These are phyloP conservation scores for Azemiops feae DNA, from an alignment of 2,113 vertebrate species.

Conservation along the genomic window DNA sequence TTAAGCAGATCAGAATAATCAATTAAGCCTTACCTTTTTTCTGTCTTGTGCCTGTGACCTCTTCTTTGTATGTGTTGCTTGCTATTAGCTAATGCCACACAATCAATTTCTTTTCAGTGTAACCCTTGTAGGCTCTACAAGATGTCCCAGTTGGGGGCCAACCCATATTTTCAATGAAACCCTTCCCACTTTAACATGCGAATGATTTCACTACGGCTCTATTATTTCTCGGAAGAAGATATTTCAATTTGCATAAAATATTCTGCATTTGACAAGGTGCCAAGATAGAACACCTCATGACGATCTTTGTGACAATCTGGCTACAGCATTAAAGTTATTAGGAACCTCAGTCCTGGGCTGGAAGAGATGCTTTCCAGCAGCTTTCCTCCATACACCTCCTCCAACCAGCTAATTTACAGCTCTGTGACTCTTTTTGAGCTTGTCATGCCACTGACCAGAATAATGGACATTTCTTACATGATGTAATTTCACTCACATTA, in stretches of 20 bases:
- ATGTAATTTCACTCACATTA: slow-evolving; percentile 65
- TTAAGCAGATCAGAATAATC: slow-evolving; percentile 68
- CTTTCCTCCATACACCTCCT: slow-evolving; percentile 19
- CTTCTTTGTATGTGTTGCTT: slow-evolving; percentile 37
- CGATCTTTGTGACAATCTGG: slow-evolving; percentile 59
- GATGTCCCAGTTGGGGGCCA: slow-evolving; percentile 58
- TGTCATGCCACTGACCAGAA: slow-evolving; percentile 52
- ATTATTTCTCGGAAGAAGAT: slow-evolving; percentile 80
- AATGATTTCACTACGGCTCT: slow-evolving; percentile 73
- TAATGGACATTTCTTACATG: slow-evolving; percentile 66
- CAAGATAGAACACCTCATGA: slow-evolving; percentile 67
- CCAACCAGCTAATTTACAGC: slow-evolving; percentile 51
- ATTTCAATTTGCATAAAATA: slow-evolving; percentile 80
- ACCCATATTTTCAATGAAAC: slow-evolving; percentile 70
- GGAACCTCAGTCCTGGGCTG: slow-evolving; percentile 44
- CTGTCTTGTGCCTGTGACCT: slow-evolving; percentile 60
- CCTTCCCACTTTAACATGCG: slow-evolving; percentile 64
- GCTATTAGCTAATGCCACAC: slow-evolving; percentile 74
- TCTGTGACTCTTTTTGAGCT: slow-evolving; percentile 41
- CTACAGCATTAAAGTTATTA: slow-evolving; percentile 53
- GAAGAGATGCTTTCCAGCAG: slow-evolving; percentile 36
- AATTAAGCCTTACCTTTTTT: slow-evolving; percentile 59
- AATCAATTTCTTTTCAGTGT: slow-evolving; percentile 70
- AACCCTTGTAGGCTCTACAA: slow-evolving; percentile 58
- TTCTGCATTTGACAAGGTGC: slow-evolving; percentile 73